Base-by-base conservation (phyloP, 2,888 invertebrate genomes). In the Ernsta delagoae region DNA sequence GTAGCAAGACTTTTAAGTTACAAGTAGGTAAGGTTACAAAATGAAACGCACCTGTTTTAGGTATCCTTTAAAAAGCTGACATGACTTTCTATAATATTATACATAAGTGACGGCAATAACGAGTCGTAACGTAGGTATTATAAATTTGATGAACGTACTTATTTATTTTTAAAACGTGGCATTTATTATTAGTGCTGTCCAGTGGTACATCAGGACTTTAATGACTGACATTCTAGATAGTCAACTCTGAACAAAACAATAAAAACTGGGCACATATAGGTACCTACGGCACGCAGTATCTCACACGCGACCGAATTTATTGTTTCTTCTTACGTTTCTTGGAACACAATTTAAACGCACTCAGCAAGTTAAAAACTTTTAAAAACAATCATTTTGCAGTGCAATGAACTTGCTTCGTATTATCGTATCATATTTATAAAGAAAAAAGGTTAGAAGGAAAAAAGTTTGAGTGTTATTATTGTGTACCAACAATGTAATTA, bases 301-400 rank as follows among this genome's bases (percentile, higher is more conserved):
- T 67, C 56, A 67, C 67, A 68, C 67, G 67, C 67, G 48, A 68
- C 61, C 67, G 48, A 62, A 68, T 68, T 62, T 68, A 68, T 68
- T 61, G 60, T 67, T 71, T 75, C 72, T 66, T 71, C 71, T 68
- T 65, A 57, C 63, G 57, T 65, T 71, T 73, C 74, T 73, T 59
- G 68, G 74, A 74, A 75, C 68, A 70, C 71, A 72, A 73, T 73
- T 72, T 72, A 70, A 75, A 73, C 43, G 43, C 9, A 73, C 72
- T 62, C 61, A 71, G 72, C 71, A 72, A 75, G 71, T 71, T 71
- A 65, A 75, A 75, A 74, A 73, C 72, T 74, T 76, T 74, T 71
- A 65, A 71, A 59, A 72, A 75, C 70, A 78, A 77, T 76, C 74
- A 76, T 75, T 76, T 70, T 63, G 70, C 74, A 70, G 77, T 72